A percentile compares a stretch with the other conserved stretches of the same genome.
Evolutionary conservation across 2,113 vertebrate genomes (phyloP).

Genomic region (Misgurnus mizolepis): DNA sequence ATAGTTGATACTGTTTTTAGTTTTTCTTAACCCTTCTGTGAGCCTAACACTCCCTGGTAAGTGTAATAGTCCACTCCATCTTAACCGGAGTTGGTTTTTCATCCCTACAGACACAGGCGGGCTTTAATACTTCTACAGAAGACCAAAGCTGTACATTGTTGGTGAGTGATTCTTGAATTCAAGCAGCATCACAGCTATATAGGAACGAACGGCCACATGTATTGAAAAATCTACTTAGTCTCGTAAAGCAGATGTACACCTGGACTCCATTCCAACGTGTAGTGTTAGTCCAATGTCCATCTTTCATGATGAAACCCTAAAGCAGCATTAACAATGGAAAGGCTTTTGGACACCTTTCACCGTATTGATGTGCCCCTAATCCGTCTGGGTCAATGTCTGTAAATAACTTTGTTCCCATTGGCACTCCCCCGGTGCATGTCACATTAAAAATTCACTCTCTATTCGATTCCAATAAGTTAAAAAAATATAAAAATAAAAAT

Average conservation of each 20-base stretch:
- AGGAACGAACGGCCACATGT: conserved; percentile 55
- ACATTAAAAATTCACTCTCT: conserved; percentile 52
- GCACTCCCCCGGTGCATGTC: conserved; percentile 45
- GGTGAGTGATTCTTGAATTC: conserved; percentile 42
- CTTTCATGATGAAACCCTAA: conserved; percentile 61
- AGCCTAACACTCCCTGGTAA: conserved; percentile 1
- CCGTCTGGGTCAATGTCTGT: conserved; percentile 33
- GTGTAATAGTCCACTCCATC: conserved; percentile 18
- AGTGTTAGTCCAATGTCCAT: conserved; percentile 56
- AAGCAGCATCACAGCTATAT: conserved; percentile 68
- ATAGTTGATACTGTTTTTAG: not conserved
- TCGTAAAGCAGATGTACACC: conserved; percentile 49
- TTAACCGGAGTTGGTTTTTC: conserved; percentile 7
- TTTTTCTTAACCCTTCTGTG: not conserved
- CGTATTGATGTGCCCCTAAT: conserved; percentile 42
- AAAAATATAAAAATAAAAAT: conserved; percentile 68
- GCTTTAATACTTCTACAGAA: conserved; percentile 30
- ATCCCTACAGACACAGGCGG: conserved; percentile 20
- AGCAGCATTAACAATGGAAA: conserved; percentile 69
- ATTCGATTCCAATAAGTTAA: conserved; percentile 77
- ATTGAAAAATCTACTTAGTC: conserved; percentile 49
- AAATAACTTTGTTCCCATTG: conserved; percentile 51
- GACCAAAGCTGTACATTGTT: conserved; percentile 36
- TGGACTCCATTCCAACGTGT: conserved; percentile 55
- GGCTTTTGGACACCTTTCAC: conserved; percentile 42